Conservation (phyloP, 2,888 invertebrate genomes). For the Agrochola lychnidis region DNA sequence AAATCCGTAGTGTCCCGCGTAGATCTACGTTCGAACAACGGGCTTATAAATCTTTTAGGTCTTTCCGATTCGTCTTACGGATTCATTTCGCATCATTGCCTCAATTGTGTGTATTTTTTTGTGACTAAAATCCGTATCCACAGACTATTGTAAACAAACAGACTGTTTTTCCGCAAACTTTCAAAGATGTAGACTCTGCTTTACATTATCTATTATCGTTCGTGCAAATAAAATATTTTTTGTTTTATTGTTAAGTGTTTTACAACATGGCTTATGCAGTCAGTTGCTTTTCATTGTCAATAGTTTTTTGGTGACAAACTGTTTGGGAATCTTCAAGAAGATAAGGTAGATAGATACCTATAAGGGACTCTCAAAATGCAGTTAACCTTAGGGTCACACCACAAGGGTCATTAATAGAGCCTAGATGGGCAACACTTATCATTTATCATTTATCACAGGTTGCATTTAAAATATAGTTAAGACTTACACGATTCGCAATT, state of each 20-base stretch:
- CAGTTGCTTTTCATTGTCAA: not conserved
- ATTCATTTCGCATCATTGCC: not conserved
- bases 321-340: conserved; percentile 16
- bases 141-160: not conserved
- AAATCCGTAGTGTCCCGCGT: not conserved
- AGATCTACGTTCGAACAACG: not conserved
- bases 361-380: not conserved
- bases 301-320: conserved; percentile 3
- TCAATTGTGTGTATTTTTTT: not conserved
- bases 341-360: not conserved
- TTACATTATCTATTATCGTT: not conserved
- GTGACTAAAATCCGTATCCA: not conserved
- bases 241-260: conserved; percentile 8
- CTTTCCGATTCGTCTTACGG: not conserved
- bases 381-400: not conserved
- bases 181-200: not conserved
- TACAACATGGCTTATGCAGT: not conserved
- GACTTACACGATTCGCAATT: not conserved
- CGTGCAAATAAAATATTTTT: not conserved
- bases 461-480: not conserved
- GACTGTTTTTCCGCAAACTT: not conserved
- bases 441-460: no score
- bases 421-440: not conserved
- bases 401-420: not conserved
- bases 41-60: not conserved